Base-by-base conservation (phyloP, 1,140 invertebrate genomes). In the Drosophila orena region DNA sequence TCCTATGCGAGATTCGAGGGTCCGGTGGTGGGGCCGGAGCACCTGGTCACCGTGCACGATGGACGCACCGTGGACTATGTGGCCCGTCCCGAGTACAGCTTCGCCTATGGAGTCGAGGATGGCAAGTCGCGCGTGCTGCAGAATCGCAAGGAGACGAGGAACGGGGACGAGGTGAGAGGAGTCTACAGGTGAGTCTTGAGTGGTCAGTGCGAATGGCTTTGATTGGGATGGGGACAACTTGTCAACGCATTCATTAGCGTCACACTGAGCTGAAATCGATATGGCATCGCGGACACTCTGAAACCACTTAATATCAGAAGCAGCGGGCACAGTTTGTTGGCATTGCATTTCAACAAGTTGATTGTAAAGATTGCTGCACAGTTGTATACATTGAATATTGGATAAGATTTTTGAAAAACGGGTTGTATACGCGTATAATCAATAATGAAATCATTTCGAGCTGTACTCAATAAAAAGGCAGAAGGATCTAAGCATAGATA, bases 31-130 rank as follows among this genome's bases (percentile, higher is more conserved):
- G 95, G 93, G 14, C 83, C 94, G 5, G 94, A 94, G 40, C 93
- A 93, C 46, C 92, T 94, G 78, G 92, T 94, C 52, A 93, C 93
- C 4, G 92, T 93, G 66, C 93, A 93, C 12, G 93, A 94, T 38
- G 93, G 94, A 69, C 77, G 77, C 71, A 79, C 94, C 22, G 60
- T 68, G 5, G 95, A 95, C 85, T 95, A 94, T 91, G 93, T 95
- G 93, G 94, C 94, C 6, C 94, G 94, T 78, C 95, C 95, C 5
- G 94, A 95, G 81, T 96, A 96, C 74, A 93, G 94, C 35, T 96
- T 95, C 88, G 93, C 94, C 1, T 96, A 96, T 83, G 95, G 95
- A 40, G 95, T 96, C 12, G 94, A 95, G 64, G 95, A 96, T 92
- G 94, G 95, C 2, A 93, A 94, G 78, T 95, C 94, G 70, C 95